Base-by-base conservation (phyloP, 2,797 vertebrate species). In the Thunnus albacares region DNA sequence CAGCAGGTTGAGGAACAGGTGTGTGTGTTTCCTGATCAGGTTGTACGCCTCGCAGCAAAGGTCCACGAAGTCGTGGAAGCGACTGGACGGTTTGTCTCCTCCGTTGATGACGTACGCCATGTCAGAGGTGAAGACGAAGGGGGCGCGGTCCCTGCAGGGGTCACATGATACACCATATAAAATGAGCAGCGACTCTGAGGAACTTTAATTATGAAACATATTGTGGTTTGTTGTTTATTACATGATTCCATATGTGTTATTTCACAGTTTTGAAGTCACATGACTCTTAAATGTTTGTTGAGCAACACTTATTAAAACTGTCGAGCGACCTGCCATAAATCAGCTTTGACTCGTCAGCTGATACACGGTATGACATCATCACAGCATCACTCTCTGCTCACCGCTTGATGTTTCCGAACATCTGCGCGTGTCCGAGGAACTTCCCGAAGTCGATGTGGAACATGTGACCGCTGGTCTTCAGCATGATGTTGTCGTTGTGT, bases 21-120 rank as follows among this genome's bases (percentile, higher is more conserved):
- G 97, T 52, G 98, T 94, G 92, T 99, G 98, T 87, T 99, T 99
- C 92, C 98, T 95, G 90, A 99, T 98, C 84, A 98, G 95, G 94
- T 99, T 99, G 95, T 99, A 99, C 22, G 98, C 98, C 84, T 98
- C 97, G 66, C 97, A 99, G 94, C 98, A 99, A 53, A 99, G 95
- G 87, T 99, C 98, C 11, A 99, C 98, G 30, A 99, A 99, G 89
- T 98, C 97, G 3, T 99, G 98, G 94, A 99, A 99, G 89, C 98
- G 97, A 77, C 98, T 98, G 69, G 98, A 98, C 3, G 97, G 97
- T 51, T 99, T 98, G 94, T 99, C 98, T 13, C 98, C 98, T 0
- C 98, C 98, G 0, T 99, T 99, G 93, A 99, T 99, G 86, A 99
- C 98, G 0, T 99, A 99, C 0, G 98, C 98, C 98, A 99, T 99